These are phyloP conservation scores for Thalassarche chlororhynchos DNA, from an alignment of 2,113 vertebrate genomes.

Conservation along the genomic window DNA sequence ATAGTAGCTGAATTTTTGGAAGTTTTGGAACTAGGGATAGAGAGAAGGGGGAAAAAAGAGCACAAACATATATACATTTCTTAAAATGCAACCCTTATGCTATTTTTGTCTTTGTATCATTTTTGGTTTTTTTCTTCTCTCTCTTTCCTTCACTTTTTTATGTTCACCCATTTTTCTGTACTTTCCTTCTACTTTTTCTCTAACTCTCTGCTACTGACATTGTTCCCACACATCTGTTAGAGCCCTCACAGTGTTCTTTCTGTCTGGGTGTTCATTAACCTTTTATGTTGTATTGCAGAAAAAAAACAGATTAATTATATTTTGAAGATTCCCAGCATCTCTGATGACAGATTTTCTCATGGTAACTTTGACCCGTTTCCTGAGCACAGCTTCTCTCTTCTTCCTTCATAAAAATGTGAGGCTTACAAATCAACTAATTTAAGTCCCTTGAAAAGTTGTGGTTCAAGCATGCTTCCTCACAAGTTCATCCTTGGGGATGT, in stretches of 20 bases:
- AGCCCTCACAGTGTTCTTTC: neutral
- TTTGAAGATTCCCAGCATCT: neutral
- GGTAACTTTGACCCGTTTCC: neutral
- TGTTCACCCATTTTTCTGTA: neutral
- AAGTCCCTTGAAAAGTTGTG: neutral
- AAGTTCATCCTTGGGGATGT: neutral
- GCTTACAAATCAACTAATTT: neutral
- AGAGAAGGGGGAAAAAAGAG: neutral
- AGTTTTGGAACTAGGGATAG: neutral
- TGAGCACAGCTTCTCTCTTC: neutral
- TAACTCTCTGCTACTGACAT: neutral
- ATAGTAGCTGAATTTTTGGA: neutral
- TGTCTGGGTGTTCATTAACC: neutral
- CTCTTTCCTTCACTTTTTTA: neutral
- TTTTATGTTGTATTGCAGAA: neutral
- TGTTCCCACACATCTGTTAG: neutral
- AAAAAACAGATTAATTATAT: neutral
- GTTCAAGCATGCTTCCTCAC: neutral
- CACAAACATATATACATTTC: neutral
- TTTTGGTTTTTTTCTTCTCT: neutral
- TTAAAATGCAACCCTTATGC: neutral
- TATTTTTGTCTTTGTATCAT: neutral
- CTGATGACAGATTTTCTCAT: neutral
- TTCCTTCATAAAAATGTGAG: neutral
- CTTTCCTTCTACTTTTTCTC: neutral